phyloP scores from a whole-genome alignment of 1,140 invertebrate genomes.

The Bombus pyrosoma region DNA sequence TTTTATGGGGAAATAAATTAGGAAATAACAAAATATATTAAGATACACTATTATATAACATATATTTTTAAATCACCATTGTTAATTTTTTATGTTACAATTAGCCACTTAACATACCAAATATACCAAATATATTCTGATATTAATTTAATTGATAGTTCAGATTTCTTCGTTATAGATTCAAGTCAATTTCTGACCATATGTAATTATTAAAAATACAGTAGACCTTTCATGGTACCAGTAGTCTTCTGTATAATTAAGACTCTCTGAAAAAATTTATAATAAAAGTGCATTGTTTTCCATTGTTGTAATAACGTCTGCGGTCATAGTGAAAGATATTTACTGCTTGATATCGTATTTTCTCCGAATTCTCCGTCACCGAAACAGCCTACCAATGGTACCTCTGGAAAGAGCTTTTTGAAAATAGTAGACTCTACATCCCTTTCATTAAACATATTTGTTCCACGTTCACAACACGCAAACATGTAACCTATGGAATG shows the following conservation, averaged over 20 bases:
- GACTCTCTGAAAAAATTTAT: slow-evolving; percentile 59
- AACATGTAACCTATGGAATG: slow-evolving; percentile 84
- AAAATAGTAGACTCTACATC: slow-evolving; percentile 85
- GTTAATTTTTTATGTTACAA: slow-evolving; percentile 9
- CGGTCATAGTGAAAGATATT: slow-evolving; percentile 20
- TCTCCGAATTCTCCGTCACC: slow-evolving; percentile 85
- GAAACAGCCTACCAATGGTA: slow-evolving; percentile 84
- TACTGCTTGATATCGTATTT: slow-evolving; percentile 69
- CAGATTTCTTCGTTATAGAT: not conserved
- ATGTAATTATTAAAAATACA: slow-evolving; percentile 78
- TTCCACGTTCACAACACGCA: slow-evolving; percentile 83
- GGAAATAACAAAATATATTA: slow-evolving; percentile 45
- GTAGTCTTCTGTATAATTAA: not conserved
- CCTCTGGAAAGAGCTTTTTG: slow-evolving; percentile 83
- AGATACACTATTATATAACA: slow-evolving; percentile 35
- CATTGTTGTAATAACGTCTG: not conserved
- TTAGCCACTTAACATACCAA: slow-evolving; percentile 10
- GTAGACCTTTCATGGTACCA: slow-evolving; percentile 66
- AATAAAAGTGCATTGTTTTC: not conserved
- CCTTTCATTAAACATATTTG: slow-evolving; percentile 71
- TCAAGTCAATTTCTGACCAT: slow-evolving; percentile 53
- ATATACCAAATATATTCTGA: not conserved
- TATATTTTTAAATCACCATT: slow-evolving; percentile 4
- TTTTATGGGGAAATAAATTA: not conserved
- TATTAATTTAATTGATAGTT: slow-evolving; percentile 1